Conservation (phyloP, 2,113 vertebrate genomes). For the Charadrius vociferus region DNA sequence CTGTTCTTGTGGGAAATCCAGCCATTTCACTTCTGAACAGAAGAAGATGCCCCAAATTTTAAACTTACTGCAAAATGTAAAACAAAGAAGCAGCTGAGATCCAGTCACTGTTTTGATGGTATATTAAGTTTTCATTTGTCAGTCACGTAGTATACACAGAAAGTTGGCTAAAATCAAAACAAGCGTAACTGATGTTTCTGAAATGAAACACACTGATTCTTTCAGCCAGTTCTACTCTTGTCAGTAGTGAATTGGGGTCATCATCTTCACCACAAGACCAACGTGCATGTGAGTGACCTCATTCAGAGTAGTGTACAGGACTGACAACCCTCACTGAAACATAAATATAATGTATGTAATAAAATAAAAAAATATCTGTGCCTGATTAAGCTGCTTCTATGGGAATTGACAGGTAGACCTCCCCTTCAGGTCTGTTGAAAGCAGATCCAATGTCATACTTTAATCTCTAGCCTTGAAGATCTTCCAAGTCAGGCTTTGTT, state of each 20-base stretch:
- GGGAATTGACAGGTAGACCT: too few species aligned
- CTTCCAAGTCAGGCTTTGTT: not conserved
- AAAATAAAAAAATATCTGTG: not conserved
- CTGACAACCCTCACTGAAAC: not conserved
- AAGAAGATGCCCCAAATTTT: too few species aligned
- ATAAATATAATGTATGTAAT: rapidly evolving
- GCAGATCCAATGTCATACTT: not conserved
- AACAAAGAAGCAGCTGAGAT: not conserved
- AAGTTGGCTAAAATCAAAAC: not conserved
- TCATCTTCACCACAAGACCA: rapidly evolving
- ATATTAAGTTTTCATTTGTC: not conserved
- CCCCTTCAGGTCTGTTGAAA: not conserved
- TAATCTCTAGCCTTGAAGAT: not conserved
- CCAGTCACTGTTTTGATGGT: not conserved
- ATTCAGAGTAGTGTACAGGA: not conserved
- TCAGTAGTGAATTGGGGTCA: not conserved
- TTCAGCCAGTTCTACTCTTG: not conserved
- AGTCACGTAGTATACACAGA: too few species aligned
- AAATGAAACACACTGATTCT: not conserved
- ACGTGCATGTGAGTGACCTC: rapidly evolving
- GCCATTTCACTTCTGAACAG: not conserved
- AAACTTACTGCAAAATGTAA: not conserved
- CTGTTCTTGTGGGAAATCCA: not conserved
- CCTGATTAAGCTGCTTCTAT: not conserved
- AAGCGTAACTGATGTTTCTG: not conserved